These are phyloP conservation scores for Yponomeuta sedellus DNA, from an alignment of 2,888 invertebrate genomes.

Conservation along the genomic window DNA sequence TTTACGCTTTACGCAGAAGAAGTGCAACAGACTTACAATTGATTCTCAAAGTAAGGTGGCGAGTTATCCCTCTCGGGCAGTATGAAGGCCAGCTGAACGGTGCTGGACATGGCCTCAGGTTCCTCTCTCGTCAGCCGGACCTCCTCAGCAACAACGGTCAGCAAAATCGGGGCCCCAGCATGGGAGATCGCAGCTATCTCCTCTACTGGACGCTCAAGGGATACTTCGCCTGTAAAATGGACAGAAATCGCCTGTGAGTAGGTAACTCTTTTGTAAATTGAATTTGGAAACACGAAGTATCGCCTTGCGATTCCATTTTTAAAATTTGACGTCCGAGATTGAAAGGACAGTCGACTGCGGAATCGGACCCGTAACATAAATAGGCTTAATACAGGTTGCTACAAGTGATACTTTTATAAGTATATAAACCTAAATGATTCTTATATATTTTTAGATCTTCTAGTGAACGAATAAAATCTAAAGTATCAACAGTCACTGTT, in stretches of 20 bases:
- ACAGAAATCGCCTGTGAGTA: not conserved
- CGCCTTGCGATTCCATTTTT: no score
- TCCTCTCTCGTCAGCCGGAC: constrained; percentile 84
- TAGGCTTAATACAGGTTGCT: no score
- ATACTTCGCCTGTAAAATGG: constrained; percentile 58
- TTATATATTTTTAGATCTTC: no score
- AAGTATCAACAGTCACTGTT: no score
- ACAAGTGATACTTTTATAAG: no score
- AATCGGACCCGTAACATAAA: no score
- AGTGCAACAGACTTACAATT: constrained; percentile 77
- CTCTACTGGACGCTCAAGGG: constrained; percentile 80
- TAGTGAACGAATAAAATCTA: no score
- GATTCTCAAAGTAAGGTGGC: constrained; percentile 87
- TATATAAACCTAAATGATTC: no score
- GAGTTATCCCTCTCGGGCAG: constrained; percentile 86
- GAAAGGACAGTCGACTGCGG: no score
- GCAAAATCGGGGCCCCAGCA: constrained; percentile 88
- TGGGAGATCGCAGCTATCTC: constrained; percentile 88
- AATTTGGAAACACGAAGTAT: no score
- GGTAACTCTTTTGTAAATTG: no score
- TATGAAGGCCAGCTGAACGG: constrained; percentile 89
- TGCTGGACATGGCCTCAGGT: constrained; percentile 86
- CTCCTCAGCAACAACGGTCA: constrained; percentile 91
- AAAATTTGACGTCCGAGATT: no score
- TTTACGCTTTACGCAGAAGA: not conserved